phyloP scores from a whole-genome alignment of 2,797 vertebrate genomes.

The Lepus townsendii region DNA sequence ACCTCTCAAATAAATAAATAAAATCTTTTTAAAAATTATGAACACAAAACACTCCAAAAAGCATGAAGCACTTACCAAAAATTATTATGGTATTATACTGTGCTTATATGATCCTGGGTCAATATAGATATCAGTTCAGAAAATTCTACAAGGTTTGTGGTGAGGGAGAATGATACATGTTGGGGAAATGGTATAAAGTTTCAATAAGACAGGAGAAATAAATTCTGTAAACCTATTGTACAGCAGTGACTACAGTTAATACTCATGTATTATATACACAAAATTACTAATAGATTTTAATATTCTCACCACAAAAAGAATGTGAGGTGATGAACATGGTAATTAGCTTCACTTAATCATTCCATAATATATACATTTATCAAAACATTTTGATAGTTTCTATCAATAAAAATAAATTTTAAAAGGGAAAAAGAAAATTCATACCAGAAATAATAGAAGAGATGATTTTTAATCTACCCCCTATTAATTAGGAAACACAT shows the following conservation, averaged over 20 bases:
- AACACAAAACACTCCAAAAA: constrained; percentile 55
- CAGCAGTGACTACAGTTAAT: neutral
- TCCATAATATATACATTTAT: neutral
- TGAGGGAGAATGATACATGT: neutral
- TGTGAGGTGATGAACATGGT: neutral
- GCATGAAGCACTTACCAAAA: constrained; percentile 54
- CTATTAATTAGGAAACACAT: constrained; percentile 50
- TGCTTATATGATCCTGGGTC: constrained; percentile 25
- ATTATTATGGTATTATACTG: constrained; percentile 34
- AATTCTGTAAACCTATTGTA: neutral
- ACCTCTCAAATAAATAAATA: too few relatives aligned
- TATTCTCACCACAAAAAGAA: constrained; percentile 17
- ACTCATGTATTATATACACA: neutral
- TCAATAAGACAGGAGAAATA: neutral
- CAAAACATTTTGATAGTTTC: neutral
- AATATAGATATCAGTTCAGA: constrained; percentile 57
- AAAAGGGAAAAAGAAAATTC: constrained; percentile 66
- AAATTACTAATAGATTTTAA: constrained; percentile 42
- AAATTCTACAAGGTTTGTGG: constrained; percentile 31
- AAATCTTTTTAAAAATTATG: too few relatives aligned
- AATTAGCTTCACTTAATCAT: constrained; percentile 37
- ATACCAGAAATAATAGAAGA: constrained; percentile 17
- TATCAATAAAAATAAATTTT: constrained; percentile 18
- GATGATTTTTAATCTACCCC: constrained; percentile 51
- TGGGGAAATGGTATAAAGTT: neutral